Percentiles rank a stretch among this genome's conserved stretches.
Evolutionary conservation across 1,140 invertebrate genomes (phyloP).

Genomic region (Lepidostoma basale): DNA sequence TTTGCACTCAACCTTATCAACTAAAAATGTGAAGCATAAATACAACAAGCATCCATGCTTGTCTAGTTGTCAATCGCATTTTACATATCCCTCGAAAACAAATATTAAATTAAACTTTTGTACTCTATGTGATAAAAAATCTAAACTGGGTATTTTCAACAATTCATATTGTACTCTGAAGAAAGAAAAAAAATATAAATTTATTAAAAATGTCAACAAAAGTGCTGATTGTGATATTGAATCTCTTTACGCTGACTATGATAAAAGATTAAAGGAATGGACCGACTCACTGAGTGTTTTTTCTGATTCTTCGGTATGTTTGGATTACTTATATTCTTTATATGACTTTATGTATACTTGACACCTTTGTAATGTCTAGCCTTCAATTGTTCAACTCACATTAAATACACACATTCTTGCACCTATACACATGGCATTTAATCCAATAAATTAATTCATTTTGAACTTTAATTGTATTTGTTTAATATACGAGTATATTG

Average conservation of each 20-base stretch:
- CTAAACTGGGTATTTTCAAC: background rate
- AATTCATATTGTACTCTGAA: background rate
- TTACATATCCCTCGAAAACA: too few species aligned
- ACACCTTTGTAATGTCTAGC: too few species aligned
- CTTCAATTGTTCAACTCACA: too few species aligned
- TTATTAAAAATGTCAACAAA: background rate
- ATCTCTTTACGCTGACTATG: conserved; percentile 57
- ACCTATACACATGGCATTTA: too few species aligned
- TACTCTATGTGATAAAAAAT: conserved; percentile 4
- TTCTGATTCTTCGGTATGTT: conserved; percentile 42
- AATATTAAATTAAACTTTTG: too few species aligned
- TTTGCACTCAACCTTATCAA: conserved; percentile 54
- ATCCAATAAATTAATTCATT: too few species aligned
- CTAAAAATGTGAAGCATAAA: conserved; percentile 27
- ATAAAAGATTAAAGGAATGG: conserved; percentile 57
- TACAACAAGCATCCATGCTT: conserved; percentile 17
- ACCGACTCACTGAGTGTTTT: conserved; percentile 53
- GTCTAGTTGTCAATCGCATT: too few species aligned
- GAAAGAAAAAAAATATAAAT: background rate
- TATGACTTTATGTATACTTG: background rate
- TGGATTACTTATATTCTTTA: background rate
- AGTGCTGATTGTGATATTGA: conserved; percentile 54
- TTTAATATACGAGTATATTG: too few species aligned
- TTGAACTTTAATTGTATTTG: too few species aligned
- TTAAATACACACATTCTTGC: too few species aligned